Percentiles rank a stretch among this genome's conserved stretches.
phyloP scores from a whole-genome alignment of 1,140 invertebrate genomes.

The Steinernema khuongi region DNA sequence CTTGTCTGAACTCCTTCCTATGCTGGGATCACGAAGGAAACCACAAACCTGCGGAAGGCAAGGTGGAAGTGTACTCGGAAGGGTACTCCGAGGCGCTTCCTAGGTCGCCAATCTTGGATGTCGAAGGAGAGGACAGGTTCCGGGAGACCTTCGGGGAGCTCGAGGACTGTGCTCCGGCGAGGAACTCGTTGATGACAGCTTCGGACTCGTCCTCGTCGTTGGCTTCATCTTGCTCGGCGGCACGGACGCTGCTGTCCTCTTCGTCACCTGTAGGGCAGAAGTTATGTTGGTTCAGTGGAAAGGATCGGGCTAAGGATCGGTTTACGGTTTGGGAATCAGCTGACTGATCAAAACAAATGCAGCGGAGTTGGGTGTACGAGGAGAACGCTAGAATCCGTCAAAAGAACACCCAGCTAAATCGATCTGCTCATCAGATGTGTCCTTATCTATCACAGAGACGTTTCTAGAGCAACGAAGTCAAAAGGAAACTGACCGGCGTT shows the following conservation, averaged over 20 bases:
- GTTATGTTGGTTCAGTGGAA: no score
- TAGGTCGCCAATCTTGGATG: neutral
- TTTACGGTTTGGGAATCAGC: no score
- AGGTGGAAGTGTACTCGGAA: neutral
- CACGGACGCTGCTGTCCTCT: neutral
- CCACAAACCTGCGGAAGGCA: neutral
- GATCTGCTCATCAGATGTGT: no score
- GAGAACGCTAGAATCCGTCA: no score
- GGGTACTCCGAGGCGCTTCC: neutral
- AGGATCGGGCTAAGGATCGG: no score
- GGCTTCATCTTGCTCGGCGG: neutral
- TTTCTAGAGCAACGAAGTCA: neutral
- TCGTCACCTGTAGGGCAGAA: neutral
- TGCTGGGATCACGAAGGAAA: neutral
- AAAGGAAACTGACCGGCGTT: neutral
- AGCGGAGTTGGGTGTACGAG: no score
- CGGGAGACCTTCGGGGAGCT: neutral
- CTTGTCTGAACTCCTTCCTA: conserved; percentile 10
- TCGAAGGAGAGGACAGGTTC: neutral
- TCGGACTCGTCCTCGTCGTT: neutral
- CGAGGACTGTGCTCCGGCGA: neutral
- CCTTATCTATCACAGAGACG: no score
- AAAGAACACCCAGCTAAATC: no score
- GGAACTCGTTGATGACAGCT: conserved; percentile 4
- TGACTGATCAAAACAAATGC: no score